Conservation (phyloP, 2,797 vertebrate genomes). For the Gadopsis marmoratus region DNA sequence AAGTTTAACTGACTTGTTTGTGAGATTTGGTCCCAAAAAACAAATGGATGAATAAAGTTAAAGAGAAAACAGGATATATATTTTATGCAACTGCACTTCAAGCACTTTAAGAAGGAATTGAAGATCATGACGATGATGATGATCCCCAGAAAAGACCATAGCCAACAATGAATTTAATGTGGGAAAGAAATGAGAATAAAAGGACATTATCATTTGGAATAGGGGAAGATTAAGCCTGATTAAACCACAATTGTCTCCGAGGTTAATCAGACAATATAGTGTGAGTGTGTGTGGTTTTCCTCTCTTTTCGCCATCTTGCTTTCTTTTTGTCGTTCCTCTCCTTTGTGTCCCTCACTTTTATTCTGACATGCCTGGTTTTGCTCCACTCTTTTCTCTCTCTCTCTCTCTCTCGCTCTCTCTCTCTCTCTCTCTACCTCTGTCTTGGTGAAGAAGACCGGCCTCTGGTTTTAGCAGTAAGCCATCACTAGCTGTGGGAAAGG, state of each 20-base stretch:
- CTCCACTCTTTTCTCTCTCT: conserved; percentile 18
- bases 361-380: background rate
- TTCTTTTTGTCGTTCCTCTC: background rate
- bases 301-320: background rate
- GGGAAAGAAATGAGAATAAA: background rate
- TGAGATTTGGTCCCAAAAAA: conserved; percentile 13
- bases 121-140: background rate
- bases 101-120: background rate
- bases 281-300: background rate
- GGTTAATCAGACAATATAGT: background rate
- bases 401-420: background rate
- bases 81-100: background rate
- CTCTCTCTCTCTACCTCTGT: conserved; percentile 6
- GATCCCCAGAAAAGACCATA: background rate
- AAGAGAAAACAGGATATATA: background rate
- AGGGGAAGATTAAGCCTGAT: background rate
- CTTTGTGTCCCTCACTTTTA: conserved; percentile 8
- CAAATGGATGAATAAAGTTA: background rate
- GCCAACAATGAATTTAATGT: background rate
- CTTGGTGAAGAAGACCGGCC: conserved; percentile 58
- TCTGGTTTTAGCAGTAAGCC: conserved; percentile 65
- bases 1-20: conserved; percentile 50
- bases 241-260: background rate
- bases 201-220: background rate
- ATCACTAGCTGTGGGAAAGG: conserved; percentile 61